Evolutionary conservation across 2,888 invertebrate genomes (phyloP).

Genomic region (Ditula angustiorana): DNA sequence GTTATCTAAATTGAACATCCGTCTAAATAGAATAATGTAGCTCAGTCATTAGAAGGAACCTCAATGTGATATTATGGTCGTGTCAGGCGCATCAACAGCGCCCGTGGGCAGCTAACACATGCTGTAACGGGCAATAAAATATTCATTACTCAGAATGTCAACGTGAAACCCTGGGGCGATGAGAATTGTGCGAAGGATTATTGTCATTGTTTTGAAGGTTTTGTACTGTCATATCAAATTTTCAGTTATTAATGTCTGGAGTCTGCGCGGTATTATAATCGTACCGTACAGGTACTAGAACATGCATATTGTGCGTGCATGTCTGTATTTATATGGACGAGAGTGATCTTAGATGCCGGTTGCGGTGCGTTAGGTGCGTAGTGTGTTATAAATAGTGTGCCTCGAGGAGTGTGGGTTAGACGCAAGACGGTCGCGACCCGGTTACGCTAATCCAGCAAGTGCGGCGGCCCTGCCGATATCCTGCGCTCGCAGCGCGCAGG

Average conservation of each 20-base stretch:
- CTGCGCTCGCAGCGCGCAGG: conserved; percentile 53
- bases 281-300: neutral
- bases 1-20: conserved; percentile 15
- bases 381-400: conserved; percentile 65
- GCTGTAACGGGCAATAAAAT: conserved; percentile 72
- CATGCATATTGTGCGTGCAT: too few species aligned
- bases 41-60: conserved; percentile 17
- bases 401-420: conserved; percentile 43
- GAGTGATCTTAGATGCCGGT: neutral
- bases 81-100: conserved; percentile 25
- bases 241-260: neutral
- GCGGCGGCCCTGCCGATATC: conserved; percentile 56
- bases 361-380: conserved; percentile 48
- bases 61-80: conserved; percentile 30
- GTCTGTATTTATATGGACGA: too few species aligned
- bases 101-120: conserved; percentile 56
- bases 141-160: conserved; percentile 77
- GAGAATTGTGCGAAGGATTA: conserved; percentile 55
- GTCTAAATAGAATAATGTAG: conserved; percentile 26
- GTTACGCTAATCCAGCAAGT: conserved; percentile 63
- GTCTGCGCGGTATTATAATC: neutral
- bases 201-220: conserved; percentile 41
- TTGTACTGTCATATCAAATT: conserved; percentile 40
- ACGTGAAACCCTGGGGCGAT: conserved; percentile 58
- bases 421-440: conserved; percentile 57